Evolutionary conservation across 2,797 vertebrate species (phyloP), one percentile per base, ranked within the genome.

Genomic region (Gallinago stenura): DNA sequence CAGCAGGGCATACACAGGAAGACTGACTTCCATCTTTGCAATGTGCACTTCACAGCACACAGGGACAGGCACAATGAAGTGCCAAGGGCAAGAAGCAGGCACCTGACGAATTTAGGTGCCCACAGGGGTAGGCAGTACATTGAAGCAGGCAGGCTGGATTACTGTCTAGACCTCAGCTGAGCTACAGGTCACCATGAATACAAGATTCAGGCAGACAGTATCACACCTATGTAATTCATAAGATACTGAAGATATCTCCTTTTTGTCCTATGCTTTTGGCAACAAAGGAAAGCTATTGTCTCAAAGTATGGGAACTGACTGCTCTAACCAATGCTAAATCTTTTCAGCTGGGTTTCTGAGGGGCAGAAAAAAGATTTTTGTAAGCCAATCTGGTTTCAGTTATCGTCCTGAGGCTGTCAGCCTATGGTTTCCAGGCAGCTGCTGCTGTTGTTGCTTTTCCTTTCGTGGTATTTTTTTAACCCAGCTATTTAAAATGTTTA

Each of bases 391-490:
- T 95, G 71, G 81, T 91, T 69, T 69, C 61, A 75, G 37, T 91
- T 90, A 78, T 76, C 54, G 79, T 94, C 37, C 72, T 82, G 72
- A 72, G 61, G 41, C 46, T 72, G 28, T 84, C 48, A 82, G 70
- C 39, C 45, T 89, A 39, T 39, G 39, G 39, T 39, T 39, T 39
- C 39, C 39, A 66, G 73, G 62, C 12, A 0, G 51, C 46, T 87
- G 61, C 68, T 77, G 45, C n/a, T 71, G 41, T 39, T 91, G 45
- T 41, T 88, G 56, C 22, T 87, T 87, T 90, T 94, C 22, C 43
- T 87, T 86, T 66, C n/a, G 65, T 30, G 4, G 25, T 56, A 33
- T n/a, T 83, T 88, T 88, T 95, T 96, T 54, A 83, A 90, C 37
- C 18, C 33, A 87, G n/a, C 20, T 62, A 69, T 86, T 90, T 76